Base-by-base conservation (phyloP, 2,113 vertebrate genomes). In the Pholis gunnellus region DNA sequence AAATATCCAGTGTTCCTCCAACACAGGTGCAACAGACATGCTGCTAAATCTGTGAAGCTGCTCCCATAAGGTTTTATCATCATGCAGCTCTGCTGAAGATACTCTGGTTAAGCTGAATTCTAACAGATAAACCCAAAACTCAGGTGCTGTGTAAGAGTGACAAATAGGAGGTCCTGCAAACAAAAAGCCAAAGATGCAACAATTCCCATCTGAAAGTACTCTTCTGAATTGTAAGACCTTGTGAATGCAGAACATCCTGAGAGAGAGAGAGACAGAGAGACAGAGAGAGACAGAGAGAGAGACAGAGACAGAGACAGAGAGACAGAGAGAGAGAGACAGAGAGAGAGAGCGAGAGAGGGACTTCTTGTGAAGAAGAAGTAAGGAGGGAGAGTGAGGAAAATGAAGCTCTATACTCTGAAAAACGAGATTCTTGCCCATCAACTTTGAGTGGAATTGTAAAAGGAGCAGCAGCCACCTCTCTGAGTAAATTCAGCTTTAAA, bases 351-450 rank as follows among this genome's bases (percentile, higher is more conserved):
- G 34, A 34, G 34, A 34, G 34, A n/a, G n/a, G n/a, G n/a, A n/a
- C n/a, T n/a, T n/a, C n/a, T n/a, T 89, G 81, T 87, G 84, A 91
- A 85, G 84, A 91, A 85, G 85, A 73, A 81, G 84, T 80, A 77
- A 80, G 88, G 78, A 75, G 6, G 34, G 4, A 86, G 79, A 64
- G 81, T 72, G 86, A 91, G 90, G 84, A 86, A 91, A 92, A 93
- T 92, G 81, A 92, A 92, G 90, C 83, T 85, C 83, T 81, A 72
- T 76, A 75, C 72, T 88, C 79, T 82, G 81, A 88, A 92, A 93
- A 93, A 92, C 85, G 66, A 91, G 88, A 93, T 89, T 91, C 86
- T 72, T 82, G 86, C 69, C 87, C 69, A 78, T 90, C 84, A 87
- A 78, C 78, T 89, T 79, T 63, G 76, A 88, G 59, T 31, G n/a